Conservation (phyloP, 92 coral and sea anemone species). For the Hydrozoanthus gracilis region DNA sequence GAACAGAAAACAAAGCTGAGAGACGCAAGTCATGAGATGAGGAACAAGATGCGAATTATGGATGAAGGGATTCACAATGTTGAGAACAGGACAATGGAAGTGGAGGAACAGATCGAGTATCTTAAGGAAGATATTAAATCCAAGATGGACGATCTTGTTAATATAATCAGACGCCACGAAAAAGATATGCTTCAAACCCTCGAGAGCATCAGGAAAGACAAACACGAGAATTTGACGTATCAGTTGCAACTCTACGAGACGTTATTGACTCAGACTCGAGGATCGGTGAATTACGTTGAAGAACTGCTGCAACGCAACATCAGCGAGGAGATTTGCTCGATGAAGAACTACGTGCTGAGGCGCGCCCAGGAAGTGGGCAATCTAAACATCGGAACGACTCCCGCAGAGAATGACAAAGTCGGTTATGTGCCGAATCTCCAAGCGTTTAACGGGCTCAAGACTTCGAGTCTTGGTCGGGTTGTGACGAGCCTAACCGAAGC, state of each 20-base stretch:
- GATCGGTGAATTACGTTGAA: conserved; percentile 75
- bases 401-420: conserved; percentile 86
- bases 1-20: conserved; percentile 83
- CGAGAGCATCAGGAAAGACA: conserved; percentile 82
- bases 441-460: conserved; percentile 64
- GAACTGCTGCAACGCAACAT: conserved; percentile 76
- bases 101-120: conserved; percentile 85
- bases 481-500: conserved; percentile 90
- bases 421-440: conserved; percentile 79
- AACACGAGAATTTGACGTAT: conserved; percentile 78
- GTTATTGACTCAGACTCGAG: conserved; percentile 71
- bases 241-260: conserved; percentile 85
- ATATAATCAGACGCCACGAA: conserved; percentile 69
- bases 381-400: conserved; percentile 80
- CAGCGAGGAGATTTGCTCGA: conserved; percentile 83
- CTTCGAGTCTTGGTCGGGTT: conserved; percentile 71
- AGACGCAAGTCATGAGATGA: conserved; percentile 68
- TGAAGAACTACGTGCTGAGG: conserved; percentile 77
- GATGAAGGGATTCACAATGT: conserved; percentile 80
- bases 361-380: conserved; percentile 68
- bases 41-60: conserved; percentile 70
- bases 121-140: conserved; percentile 80
- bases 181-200: conserved; percentile 81
- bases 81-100: conserved; percentile 83
- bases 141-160: conserved; percentile 83